Conservation (phyloP, 2,888 invertebrate species). For the Idaea aversata region DNA sequence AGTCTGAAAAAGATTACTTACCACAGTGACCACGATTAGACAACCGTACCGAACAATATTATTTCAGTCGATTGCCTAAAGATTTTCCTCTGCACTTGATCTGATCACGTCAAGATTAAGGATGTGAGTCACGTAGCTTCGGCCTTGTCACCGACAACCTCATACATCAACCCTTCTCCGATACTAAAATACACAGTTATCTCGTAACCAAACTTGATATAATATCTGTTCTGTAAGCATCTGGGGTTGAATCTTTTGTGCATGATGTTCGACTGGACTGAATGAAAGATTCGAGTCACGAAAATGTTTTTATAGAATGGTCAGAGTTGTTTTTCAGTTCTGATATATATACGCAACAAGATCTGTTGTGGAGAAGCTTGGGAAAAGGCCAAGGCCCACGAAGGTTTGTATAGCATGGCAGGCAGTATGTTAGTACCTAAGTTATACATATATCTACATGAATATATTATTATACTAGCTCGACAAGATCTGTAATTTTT, state of each 20-base stretch:
- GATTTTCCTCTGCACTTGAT: slow-evolving; percentile 30
- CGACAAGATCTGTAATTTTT: background rate
- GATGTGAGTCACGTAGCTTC: slow-evolving; percentile 57
- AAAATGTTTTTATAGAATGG: background rate
- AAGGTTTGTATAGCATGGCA: too few species aligned
- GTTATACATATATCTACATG: too few species aligned
- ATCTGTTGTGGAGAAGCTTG: too few species aligned
- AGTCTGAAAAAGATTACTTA: slow-evolving; percentile 8
- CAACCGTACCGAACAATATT: slow-evolving; percentile 27
- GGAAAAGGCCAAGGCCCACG: too few species aligned
- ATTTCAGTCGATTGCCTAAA: slow-evolving; percentile 27
- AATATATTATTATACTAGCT: too few species aligned
- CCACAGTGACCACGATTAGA: slow-evolving; percentile 35
- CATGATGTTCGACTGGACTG: background rate
- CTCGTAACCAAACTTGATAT: slow-evolving; percentile 30
- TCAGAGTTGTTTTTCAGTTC: background rate
- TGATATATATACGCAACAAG: background rate
- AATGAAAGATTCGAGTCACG: background rate
- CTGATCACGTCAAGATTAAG: slow-evolving; percentile 53
- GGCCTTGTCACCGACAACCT: slow-evolving; percentile 54
- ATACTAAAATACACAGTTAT: slow-evolving; percentile 33
- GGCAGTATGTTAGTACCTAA: too few species aligned
- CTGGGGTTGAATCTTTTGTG: background rate
- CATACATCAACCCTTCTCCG: slow-evolving; percentile 67
- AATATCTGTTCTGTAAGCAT: slow-evolving; percentile 8